phyloP scores from a whole-genome alignment of 2,797 vertebrate genomes.

The Setipinna tenuifilis region DNA sequence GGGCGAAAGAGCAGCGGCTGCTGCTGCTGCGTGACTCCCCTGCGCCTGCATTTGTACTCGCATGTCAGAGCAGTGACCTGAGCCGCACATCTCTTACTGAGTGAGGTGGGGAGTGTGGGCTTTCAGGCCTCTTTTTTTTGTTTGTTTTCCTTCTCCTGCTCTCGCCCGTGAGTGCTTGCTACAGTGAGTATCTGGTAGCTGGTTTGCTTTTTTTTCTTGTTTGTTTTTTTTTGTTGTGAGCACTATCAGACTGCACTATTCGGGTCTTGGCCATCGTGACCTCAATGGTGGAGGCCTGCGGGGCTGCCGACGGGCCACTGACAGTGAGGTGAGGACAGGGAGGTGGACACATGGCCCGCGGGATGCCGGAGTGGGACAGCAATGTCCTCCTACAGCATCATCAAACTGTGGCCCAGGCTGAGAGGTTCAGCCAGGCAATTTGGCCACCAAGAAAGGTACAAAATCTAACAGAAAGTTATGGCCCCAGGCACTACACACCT shows the following conservation, averaged over 20 bases:
- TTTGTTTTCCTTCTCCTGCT: neutral
- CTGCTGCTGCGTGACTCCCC: neutral
- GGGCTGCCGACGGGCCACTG: neutral
- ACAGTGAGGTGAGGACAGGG: neutral
- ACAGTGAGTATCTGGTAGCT: no score
- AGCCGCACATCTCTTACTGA: neutral
- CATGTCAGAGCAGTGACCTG: neutral
- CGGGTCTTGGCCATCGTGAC: neutral
- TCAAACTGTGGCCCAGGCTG: neutral
- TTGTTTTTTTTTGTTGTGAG: no score
- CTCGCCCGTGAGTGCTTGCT: neutral
- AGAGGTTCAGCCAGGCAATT: neutral
- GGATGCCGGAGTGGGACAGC: neutral
- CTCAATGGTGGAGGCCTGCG: neutral
- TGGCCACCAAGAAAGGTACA: neutral
- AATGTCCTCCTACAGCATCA: neutral
- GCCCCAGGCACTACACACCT: neutral
- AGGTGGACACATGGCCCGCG: neutral
- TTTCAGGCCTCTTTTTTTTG: neutral
- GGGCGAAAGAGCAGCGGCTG: neutral
- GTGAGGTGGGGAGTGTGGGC: neutral
- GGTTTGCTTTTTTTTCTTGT: no score
- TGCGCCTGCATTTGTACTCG: neutral
- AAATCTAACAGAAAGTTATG: neutral
- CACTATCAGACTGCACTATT: neutral